phyloP scores from a whole-genome alignment of 2,888 invertebrate species.

The Heliconius ethilla region DNA sequence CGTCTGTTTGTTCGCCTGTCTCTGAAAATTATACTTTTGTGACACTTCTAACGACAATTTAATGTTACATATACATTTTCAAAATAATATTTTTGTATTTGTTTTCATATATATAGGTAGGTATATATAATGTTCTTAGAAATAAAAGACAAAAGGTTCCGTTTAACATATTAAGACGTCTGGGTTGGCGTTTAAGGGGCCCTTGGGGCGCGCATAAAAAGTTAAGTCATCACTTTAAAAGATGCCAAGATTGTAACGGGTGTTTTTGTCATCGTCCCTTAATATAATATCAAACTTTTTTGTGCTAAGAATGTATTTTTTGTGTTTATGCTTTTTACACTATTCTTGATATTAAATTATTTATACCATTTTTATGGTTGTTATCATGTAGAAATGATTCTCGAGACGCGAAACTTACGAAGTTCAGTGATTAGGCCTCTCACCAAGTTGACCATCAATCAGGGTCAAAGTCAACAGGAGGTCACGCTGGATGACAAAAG shows the following conservation, averaged over 20 bases:
- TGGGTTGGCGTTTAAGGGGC: not conserved
- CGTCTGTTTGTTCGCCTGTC: too few species aligned
- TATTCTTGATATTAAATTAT: too few species aligned
- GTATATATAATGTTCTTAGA: not conserved
- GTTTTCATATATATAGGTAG: not conserved
- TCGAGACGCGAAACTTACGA: too few species aligned
- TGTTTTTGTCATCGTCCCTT: not conserved
- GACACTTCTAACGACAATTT: too few species aligned
- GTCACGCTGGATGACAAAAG: too few species aligned
- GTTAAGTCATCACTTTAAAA: constrained; percentile 16
- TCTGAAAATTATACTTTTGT: too few species aligned
- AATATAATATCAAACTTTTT: not conserved
- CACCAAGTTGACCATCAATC: too few species aligned
- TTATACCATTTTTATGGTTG: too few species aligned
- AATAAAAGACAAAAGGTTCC: constrained; percentile 4
- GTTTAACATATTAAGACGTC: constrained; percentile 3
- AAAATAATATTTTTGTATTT: not conserved
- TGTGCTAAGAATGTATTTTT: not conserved
- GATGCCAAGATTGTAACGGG: not conserved
- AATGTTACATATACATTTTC: not conserved
- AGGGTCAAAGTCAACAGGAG: too few species aligned
- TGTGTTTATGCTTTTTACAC: too few species aligned
- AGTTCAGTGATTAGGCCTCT: too few species aligned
- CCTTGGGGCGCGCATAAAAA: constrained; percentile 10
- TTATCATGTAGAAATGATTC: too few species aligned